phyloP scores from a whole-genome alignment of 2,113 vertebrate genomes.

The Heterotis niloticus region DNA sequence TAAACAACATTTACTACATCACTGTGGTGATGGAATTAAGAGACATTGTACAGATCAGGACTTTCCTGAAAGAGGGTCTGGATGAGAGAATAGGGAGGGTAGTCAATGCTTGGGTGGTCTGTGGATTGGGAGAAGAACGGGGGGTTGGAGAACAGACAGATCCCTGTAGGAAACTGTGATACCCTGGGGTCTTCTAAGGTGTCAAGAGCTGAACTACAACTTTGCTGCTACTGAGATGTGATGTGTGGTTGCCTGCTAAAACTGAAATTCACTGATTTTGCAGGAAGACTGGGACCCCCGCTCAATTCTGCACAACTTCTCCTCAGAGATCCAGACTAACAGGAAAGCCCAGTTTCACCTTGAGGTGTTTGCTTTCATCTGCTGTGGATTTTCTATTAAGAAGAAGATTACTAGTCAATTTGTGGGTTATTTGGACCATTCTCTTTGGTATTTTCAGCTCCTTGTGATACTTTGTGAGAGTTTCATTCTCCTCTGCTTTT shows the following conservation, averaged over 20 bases:
- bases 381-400: neutral
- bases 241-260: neutral
- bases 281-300: no score
- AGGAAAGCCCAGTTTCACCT: no score
- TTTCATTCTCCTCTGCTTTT: neutral
- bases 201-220: no score
- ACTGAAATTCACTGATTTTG: no score
- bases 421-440: neutral
- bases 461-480: neutral
- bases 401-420: neutral
- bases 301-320: neutral
- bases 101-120: neutral
- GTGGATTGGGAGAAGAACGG: neutral
- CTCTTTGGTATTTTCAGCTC: neutral
- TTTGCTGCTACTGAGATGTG: neutral
- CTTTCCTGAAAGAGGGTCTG: neutral
- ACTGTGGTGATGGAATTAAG: neutral
- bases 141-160: neutral
- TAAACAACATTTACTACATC: conserved; percentile 1
- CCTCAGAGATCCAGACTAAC: no score
- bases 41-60: neutral
- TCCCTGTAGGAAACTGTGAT: neutral
- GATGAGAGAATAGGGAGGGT: neutral
- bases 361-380: neutral
- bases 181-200: no score